Evolutionary conservation across 2,797 vertebrate genomes (phyloP).

Genomic region (Pelochelys cantorii): DNA sequence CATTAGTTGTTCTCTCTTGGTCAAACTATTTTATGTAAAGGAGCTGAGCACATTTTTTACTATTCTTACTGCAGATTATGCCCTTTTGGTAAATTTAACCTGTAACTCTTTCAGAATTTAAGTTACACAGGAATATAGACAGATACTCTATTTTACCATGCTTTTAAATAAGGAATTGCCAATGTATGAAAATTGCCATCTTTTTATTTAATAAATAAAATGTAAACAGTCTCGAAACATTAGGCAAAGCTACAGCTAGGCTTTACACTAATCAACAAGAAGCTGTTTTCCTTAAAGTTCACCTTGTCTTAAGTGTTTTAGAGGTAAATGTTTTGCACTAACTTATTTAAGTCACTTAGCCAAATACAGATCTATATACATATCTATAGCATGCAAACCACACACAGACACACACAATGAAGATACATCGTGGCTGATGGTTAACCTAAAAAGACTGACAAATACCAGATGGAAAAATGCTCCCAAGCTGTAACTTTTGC

Average conservation of each 20-base stretch:
- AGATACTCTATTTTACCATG: not conserved
- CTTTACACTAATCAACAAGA: not conserved
- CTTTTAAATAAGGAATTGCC: not conserved
- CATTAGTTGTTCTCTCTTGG: not conserved
- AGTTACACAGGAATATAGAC: not conserved
- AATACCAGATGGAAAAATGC: not conserved
- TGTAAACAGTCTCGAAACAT: not conserved
- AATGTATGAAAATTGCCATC: not conserved
- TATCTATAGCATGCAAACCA: not conserved
- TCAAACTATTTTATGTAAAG: not conserved
- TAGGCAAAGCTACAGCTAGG: not conserved
- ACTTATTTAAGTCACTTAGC: not conserved
- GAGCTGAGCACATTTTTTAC: not conserved
- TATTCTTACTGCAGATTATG: not conserved
- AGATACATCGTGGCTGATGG: not conserved
- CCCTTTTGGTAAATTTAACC: not conserved
- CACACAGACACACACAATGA: not conserved
- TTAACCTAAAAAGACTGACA: not conserved
- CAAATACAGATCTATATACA: not conserved
- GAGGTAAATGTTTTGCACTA: not conserved
- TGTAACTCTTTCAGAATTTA: not conserved
- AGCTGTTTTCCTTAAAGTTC: not conserved
- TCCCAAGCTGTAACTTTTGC: not conserved
- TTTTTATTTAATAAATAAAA: not conserved
- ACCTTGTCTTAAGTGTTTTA: not conserved